Base-by-base conservation (phyloP, 2,888 invertebrate genomes). In the Rutpela maculata region DNA sequence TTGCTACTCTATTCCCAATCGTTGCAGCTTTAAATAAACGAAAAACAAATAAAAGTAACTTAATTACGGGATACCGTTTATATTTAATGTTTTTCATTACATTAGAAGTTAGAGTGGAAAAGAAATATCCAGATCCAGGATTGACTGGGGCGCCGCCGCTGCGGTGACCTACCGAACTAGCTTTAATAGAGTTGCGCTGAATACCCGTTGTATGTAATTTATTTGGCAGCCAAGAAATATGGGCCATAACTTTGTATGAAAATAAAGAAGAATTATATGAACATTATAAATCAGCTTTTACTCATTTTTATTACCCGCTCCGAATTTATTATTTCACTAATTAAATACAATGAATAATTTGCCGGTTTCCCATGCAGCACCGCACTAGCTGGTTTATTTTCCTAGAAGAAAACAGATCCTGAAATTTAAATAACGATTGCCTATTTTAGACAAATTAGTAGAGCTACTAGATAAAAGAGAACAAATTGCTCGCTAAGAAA, bases 221-320 rank as follows among this genome's bases (percentile, higher is more conserved):
- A 90, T 90, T 89, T 89, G 90, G 88, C 90, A 89, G 89, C 86
- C 82, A 87, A 89, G 89, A 90, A 89, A 89, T 89, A 90, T 89
- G 88, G 88, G 87, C 89, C 89, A 90, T 90, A 90, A 90, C 89
- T 89, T 89, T 88, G 89, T 89, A 90, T 89, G 90, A 89, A 90
- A 90, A 90, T 90, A 90, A 90, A 90, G 89, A 89, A 90, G 90
- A 90, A 90, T 90, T 90, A 90, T 90, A 88, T 86, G 88, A 88
- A 89, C 89, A 88, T 89, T 89, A 89, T 90, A 90, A 90, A 90
- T 90, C 90, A 89, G 87, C 86, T 86, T 85, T 87, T 86, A 85
- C 88, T 88, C 88, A 88, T 89, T 89, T 89, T 89, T 90, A 89
- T 89, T 88, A 85, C 87, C 81, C 83, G 81, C 83, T 82, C 17